Evolutionary conservation across 2,888 invertebrate genomes (phyloP), one percentile per base, ranked within the genome.

Genomic region (Latheticus oryzae): DNA sequence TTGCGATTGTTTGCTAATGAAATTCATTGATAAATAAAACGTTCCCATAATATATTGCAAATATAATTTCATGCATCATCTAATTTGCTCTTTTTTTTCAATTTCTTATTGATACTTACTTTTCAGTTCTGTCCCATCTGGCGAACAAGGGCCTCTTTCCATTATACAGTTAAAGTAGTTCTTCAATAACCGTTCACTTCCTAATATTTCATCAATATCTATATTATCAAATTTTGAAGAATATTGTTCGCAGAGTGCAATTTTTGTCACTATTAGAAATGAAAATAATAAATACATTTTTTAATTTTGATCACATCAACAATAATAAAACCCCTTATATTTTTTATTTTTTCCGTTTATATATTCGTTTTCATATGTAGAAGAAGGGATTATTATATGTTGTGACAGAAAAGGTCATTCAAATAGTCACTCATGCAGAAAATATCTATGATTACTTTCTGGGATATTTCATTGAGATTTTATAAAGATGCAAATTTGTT

Each of bases 211-310:
- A 19, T 88, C 86, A 7, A 88, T 72, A 68, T 88, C 83, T 61
- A 88, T 79, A 72, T 86, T 82, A 74, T 87, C 87, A 78, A 84
- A 88, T 72, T 85, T 87, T 61, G 84, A 84, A 0, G 85, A 85
- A 76, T 87, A 87, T 8, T 45, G 26, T 9, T 28, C 50, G 13
- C 50, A 50, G 17, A 8, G 38, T n/a, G 17, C 38, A 3, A 26
- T 3, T 28, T 28, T 15, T 8, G 35, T 5, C 33, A 50, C 2
- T n/a, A 47, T 9, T 4, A 32, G 30, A 8, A 43, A 17, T 9
- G 11, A 16, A 35, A 35, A 5, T 5, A 23, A 21, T 5, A 24
- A 4, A 5, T 35, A 23, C 47, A 47, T 47, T 23, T 35, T 47
- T 8, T 5, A 5, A 28, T 7, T 21, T 7, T 21, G 21, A 21